A percentile compares a stretch with the other conserved stretches of the same genome.
Conservation (phyloP, 2,888 invertebrate species). For the Drosophila demipolita region DNA sequence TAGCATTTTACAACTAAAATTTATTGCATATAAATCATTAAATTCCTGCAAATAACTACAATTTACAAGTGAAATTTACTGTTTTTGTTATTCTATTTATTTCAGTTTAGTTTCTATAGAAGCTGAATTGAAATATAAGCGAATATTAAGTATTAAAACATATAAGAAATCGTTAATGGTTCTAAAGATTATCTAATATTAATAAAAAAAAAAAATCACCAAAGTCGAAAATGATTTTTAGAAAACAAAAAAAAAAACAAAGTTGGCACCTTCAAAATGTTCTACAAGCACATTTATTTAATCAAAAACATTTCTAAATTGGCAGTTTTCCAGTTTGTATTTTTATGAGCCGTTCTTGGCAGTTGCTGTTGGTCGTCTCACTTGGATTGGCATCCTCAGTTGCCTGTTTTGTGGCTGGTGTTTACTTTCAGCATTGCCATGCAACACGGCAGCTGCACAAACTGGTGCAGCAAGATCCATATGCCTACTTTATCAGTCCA, state of each 20-base stretch:
- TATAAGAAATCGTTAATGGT: not conserved
- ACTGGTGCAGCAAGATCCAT: slow-evolving; percentile 68
- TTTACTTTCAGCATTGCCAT: slow-evolving; percentile 70
- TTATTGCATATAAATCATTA: no score
- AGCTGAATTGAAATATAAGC: not conserved
- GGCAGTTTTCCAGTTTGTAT: not conserved
- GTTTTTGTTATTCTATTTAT: not conserved
- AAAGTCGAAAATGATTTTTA: not conserved
- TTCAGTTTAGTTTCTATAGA: not conserved
- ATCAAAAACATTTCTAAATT: not conserved
- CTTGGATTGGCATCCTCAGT: slow-evolving; percentile 46
- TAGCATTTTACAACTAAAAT: no score
- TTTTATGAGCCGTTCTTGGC: slow-evolving; percentile 50
- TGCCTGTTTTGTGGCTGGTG: slow-evolving; percentile 63
- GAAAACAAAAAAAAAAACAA: not conserved
- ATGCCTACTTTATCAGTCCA: slow-evolving; percentile 71
- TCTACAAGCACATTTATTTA: not conserved
- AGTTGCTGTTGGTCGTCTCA: slow-evolving; percentile 40
- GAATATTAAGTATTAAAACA: not conserved
- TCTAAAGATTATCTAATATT: not conserved
- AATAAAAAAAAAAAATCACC: not conserved
- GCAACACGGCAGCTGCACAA: slow-evolving; percentile 48
- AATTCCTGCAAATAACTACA: no score
- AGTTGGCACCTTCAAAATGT: slow-evolving; percentile 2
- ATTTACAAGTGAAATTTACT: no score